Evolutionary conservation across 2,113 vertebrate genomes (phyloP).

Genomic region (Corapipo altera): DNA sequence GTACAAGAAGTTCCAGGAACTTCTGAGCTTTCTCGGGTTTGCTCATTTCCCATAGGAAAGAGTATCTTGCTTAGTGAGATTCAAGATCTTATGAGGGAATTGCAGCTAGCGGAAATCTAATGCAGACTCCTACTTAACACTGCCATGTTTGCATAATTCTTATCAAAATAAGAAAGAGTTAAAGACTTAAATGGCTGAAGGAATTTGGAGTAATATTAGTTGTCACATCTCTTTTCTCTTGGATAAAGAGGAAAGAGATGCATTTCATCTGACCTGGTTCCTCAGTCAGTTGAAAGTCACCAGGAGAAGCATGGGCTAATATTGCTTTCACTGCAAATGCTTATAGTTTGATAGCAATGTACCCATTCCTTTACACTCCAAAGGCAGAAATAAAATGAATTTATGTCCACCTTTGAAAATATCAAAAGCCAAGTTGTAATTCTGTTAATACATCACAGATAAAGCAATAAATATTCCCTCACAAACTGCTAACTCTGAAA

Average conservation of each 20-base stretch:
- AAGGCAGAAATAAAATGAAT: not conserved
- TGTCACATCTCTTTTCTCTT: not conserved
- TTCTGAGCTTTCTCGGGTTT: not conserved
- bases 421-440: not conserved
- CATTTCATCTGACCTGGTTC: not conserved
- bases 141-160: accelerated
- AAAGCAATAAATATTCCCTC: not conserved
- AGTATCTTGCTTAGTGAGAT: not conserved
- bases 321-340: not conserved
- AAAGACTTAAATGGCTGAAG: not conserved
- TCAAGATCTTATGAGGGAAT: not conserved
- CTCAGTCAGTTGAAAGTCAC: not conserved
- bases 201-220: not conserved
- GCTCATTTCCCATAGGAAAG: not conserved
- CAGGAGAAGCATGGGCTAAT: not conserved
- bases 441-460: not conserved
- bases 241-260: not conserved
- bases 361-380: not conserved
- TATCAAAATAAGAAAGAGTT: not conserved
- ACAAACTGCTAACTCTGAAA: not conserved
- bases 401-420: not conserved
- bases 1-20: not conserved
- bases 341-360: not conserved
- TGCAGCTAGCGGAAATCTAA: not conserved
- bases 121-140: not conserved